Base-by-base conservation (phyloP, 2,797 vertebrate genomes). In the Forpus xanthops region DNA sequence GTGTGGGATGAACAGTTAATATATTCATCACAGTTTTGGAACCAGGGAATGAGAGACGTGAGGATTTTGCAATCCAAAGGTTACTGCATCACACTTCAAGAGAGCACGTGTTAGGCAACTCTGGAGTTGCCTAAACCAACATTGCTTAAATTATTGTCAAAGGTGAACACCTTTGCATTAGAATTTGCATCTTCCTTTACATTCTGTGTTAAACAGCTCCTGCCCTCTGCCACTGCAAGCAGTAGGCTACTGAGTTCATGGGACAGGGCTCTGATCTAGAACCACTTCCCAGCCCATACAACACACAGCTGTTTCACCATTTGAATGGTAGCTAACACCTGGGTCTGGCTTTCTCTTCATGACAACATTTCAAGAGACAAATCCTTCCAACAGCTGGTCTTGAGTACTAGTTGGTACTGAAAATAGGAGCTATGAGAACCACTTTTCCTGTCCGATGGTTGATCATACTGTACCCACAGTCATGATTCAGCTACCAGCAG, bases 231-330 rank as follows among this genome's bases (percentile, higher is more conserved):
- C 0, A 0, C 55, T 0, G 2, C 16, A 73, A 73, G 39, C 6
- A 52, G n/a, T 1, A 3, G 14, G 13, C 55, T 64, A 62, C 9
- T 4, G 2, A 1, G 17, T 8, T 92, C 37, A 15, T 0, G 1
- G 49, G 25, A 37, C 1, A 3, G 53, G 13, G 3, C 6, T 82
- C 24, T 70, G 47, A 81, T 7, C 12, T 79, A 42, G 90, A 84
- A 68, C 6, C 39, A 18, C 27, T 83, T 37, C 28, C 15, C 23
- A 80, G 56, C 5, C 24, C 15, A 25, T 5, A 24, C 15, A 53
- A 23, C 21, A 9, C 16, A 74, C 68, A 53, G 11, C 33, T 91
- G 6, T 61, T 87, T 83, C 24, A 66, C 10, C 39, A 52, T 35
- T 14, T 25, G 45, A 33, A 37, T 64, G 56, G 8, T 19, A 74